These are phyloP conservation scores for Atherix ibis DNA, from an alignment of 2,888 invertebrate species.

Conservation along the genomic window DNA sequence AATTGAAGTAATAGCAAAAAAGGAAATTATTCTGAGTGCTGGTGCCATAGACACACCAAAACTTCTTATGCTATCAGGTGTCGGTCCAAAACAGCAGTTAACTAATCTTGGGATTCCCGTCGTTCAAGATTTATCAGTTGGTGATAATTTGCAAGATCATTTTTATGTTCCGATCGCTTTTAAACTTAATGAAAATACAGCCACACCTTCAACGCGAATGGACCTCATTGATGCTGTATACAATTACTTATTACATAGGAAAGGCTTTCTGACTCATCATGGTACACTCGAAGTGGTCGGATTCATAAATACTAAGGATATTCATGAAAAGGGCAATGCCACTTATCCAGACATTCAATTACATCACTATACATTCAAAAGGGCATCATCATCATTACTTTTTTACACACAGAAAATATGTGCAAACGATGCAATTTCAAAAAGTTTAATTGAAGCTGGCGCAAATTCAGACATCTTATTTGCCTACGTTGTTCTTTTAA, in stretches of 20 bases:
- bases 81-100: conserved; percentile 17
- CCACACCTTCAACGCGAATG: conserved; percentile 5
- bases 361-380: conserved; percentile 26
- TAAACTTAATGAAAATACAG: conserved; percentile 24
- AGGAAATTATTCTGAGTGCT: conserved; percentile 20
- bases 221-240: conserved; percentile 13
- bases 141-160: conserved; percentile 66
- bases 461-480: neutral
- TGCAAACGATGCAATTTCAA: neutral
- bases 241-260: conserved; percentile 28
- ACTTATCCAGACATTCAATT: conserved; percentile 37
- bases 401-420: neutral
- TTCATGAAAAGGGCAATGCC: too few species aligned
- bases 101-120: conserved; percentile 13
- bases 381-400: conserved; percentile 18
- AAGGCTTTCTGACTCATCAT: conserved; percentile 19
- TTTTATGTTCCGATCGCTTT: conserved; percentile 36
- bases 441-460: neutral
- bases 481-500: conserved; percentile 33
- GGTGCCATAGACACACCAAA: conserved; percentile 20
- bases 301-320: conserved; percentile 34
- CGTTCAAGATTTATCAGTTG: conserved; percentile 35
- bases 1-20: conserved; percentile 11
- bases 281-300: conserved; percentile 30
- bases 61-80: conserved; percentile 19